These are phyloP conservation scores for Cotesia chilonis DNA, from an alignment of 1,140 invertebrate species.

Conservation along the genomic window DNA sequence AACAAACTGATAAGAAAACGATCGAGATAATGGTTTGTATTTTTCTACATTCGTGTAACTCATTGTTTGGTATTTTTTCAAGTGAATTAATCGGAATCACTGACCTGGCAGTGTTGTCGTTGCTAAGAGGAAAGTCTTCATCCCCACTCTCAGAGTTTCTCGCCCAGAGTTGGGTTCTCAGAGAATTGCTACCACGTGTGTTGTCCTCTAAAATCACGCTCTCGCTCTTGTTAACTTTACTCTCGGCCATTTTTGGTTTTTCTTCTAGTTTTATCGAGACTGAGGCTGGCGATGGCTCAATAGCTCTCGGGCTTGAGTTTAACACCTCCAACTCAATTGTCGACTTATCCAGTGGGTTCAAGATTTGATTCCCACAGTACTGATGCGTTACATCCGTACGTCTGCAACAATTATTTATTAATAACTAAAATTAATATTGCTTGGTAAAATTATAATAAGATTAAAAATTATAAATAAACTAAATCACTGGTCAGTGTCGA, in stretches of 20 bases:
- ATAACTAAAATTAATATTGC: background rate
- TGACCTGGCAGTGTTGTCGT: background rate
- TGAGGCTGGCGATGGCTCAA: background rate
- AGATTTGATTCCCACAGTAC: constrained; percentile 5
- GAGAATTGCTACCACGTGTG: constrained; percentile 28
- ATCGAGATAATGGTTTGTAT: background rate
- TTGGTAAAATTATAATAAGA: background rate
- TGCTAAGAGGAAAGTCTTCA: constrained; percentile 9
- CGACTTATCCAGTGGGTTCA: background rate
- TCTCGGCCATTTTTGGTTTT: constrained; percentile 9
- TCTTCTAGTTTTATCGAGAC: constrained; percentile 3
- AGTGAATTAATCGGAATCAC: background rate
- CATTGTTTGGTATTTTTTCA: background rate
- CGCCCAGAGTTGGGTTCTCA: constrained; percentile 27
- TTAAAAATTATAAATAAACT: background rate
- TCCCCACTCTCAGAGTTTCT: constrained; percentile 26
- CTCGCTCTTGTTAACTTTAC: background rate
- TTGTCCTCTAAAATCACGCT: constrained; percentile 1
- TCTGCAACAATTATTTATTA: background rate
- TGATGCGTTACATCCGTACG: constrained; percentile 10
- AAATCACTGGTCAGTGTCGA: background rate
- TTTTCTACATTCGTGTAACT: background rate
- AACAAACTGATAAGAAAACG: background rate
- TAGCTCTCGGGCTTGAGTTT: background rate
- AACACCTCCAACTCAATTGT: constrained; percentile 3